phyloP scores from a whole-genome alignment of 2,113 vertebrate genomes.

The Hoplias malabaricus region DNA sequence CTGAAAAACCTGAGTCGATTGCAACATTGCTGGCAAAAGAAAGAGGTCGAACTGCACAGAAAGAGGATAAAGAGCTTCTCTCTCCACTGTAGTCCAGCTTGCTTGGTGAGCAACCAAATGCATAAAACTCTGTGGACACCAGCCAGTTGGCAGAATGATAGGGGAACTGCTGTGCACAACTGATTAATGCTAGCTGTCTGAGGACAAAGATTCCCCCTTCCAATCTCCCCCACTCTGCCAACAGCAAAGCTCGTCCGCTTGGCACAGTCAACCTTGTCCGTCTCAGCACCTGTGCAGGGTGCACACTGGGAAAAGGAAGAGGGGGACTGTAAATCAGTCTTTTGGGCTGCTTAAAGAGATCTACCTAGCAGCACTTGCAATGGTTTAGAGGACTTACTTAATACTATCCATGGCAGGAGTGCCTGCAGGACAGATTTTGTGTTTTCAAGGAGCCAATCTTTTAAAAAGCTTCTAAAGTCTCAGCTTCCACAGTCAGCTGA shows the following conservation, averaged over 20 bases:
- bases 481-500: neutral
- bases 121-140: constrained; percentile 66
- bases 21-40: constrained; percentile 51
- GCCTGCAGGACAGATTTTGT: constrained; percentile 10
- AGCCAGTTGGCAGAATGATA: constrained; percentile 78
- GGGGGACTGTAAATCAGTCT: constrained; percentile 42
- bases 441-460: neutral
- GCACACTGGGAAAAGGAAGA: constrained; percentile 47
- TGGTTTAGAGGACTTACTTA: constrained; percentile 17
- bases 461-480: neutral
- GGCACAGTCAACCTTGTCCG: constrained; percentile 52
- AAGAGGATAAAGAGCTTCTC: constrained; percentile 66
- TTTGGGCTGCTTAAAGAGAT: constrained; percentile 37
- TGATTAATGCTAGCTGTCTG: constrained; percentile 72
- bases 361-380: constrained; percentile 31
- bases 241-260: constrained; percentile 64
- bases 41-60: constrained; percentile 15
- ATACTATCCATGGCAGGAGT: constrained; percentile 18
- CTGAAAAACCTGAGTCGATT: constrained; percentile 57
- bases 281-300: constrained; percentile 64
- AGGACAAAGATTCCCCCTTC: constrained; percentile 66
- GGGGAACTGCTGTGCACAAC: constrained; percentile 68
- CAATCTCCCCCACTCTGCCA: constrained; percentile 58
- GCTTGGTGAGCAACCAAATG: constrained; percentile 70
- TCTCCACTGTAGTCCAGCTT: constrained; percentile 61